phyloP scores from a whole-genome alignment of 2,888 invertebrate species.

The Phalera bucephala region DNA sequence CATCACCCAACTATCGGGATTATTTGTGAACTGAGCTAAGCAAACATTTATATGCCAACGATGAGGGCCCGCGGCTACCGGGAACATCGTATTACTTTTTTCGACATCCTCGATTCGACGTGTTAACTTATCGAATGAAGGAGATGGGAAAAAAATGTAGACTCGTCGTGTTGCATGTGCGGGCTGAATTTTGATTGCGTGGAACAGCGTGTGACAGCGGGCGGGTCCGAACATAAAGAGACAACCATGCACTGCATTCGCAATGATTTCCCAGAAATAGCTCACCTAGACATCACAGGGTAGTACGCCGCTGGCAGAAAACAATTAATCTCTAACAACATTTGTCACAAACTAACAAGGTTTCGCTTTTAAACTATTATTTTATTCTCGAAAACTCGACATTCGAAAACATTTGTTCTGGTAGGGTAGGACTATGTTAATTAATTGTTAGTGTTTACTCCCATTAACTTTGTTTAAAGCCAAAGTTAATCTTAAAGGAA shows the following conservation, averaged over 20 bases:
- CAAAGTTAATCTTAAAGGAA: constrained; percentile 48
- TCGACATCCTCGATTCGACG: constrained; percentile 58
- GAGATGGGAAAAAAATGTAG: constrained; percentile 54
- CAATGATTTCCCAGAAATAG: constrained; percentile 32
- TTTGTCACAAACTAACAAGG: too few relatives aligned
- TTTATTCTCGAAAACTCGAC: too few relatives aligned
- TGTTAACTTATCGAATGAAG: constrained; percentile 57
- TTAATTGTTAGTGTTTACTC: constrained; percentile 38
- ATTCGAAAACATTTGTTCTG: too few relatives aligned
- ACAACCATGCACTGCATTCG: constrained; percentile 31
- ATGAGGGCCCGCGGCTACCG: constrained; percentile 34
- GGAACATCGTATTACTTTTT: constrained; percentile 48
- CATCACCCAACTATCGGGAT: too few relatives aligned
- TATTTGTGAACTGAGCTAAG: constrained; percentile 24
- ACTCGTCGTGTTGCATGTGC: constrained; percentile 42
- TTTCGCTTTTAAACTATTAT: too few relatives aligned
- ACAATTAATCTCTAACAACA: too few relatives aligned
- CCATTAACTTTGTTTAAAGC: constrained; percentile 50
- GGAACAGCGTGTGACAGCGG: constrained; percentile 31
- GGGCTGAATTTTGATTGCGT: constrained; percentile 57
- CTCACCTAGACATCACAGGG: constrained; percentile 12
- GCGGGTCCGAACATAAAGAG: constrained; percentile 24
- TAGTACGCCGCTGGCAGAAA: not conserved
- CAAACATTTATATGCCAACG: constrained; percentile 50
- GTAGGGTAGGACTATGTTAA: constrained; percentile 21